Percentiles rank a stretch among this genome's conserved stretches.
Evolutionary conservation across 64 coral and sea anemone genomes (phyloP).

Genomic region (Pocillopora verrucosa): DNA sequence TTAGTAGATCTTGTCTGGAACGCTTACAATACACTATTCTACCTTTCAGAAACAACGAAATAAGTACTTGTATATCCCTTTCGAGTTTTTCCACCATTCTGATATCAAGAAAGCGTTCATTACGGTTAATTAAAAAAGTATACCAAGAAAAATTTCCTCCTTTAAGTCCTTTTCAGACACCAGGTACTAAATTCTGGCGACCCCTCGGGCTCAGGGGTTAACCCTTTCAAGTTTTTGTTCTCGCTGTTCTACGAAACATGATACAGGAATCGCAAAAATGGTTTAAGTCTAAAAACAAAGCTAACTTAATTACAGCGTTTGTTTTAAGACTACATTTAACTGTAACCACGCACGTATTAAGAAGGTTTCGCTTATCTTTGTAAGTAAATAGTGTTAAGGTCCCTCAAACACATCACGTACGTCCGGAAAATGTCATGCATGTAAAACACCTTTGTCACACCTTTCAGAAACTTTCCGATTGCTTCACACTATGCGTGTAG

Average conservation of each 20-base stretch:
- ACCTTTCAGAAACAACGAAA: conserved; percentile 33
- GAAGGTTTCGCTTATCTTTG: conserved; percentile 35
- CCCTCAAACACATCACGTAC: no score
- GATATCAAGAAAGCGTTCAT: no score
- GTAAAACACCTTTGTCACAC: no score
- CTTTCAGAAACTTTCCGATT: no score
- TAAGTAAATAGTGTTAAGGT: no score
- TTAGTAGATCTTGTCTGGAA: no score
- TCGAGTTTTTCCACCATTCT: no score
- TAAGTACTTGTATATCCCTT: conserved; percentile 30
- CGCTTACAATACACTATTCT: neutral
- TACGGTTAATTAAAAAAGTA: no score
- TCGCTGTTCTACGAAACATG: neutral
- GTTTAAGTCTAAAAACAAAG: conserved; percentile 7
- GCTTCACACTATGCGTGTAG: no score
- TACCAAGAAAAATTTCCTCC: no score
- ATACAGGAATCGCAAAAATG: conserved; percentile 15
- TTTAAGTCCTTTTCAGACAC: no score
- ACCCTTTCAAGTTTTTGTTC: conserved; percentile 7
- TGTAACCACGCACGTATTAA: conserved; percentile 45
- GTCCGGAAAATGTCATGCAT: no score
- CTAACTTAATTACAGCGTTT: neutral
- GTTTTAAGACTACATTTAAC: neutral
- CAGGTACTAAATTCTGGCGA: conserved; percentile 34
- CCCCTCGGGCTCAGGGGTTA: conserved; percentile 6